Conservation (phyloP, 2,888 invertebrate species). For the Helleia helle region DNA sequence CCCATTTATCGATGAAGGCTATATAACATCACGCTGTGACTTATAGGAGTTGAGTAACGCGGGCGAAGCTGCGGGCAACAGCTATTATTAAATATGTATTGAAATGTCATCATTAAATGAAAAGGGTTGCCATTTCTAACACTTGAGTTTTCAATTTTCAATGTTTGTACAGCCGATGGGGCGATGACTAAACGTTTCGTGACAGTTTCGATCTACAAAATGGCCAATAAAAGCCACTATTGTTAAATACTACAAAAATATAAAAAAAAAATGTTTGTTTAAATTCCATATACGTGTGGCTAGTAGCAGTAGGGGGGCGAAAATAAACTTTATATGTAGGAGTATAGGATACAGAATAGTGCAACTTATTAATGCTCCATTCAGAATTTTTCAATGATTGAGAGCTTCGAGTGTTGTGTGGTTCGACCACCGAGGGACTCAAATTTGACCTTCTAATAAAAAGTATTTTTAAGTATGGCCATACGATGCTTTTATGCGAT, state of each 20-base stretch:
- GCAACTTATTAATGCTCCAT: background rate
- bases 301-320: slow-evolving; percentile 4
- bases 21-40: no score
- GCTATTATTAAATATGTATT: no score
- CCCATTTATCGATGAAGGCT: no score
- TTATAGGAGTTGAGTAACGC: no score
- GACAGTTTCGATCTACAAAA: slow-evolving; percentile 60
- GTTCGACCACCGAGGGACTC: slow-evolving; percentile 4
- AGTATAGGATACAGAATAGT: background rate
- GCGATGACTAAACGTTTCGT: slow-evolving; percentile 52
- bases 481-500: slow-evolving; percentile 1
- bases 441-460: background rate
- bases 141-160: slow-evolving; percentile 21
- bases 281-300: slow-evolving; percentile 26
- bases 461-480: no score
- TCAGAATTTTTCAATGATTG: slow-evolving; percentile 7
- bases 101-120: background rate
- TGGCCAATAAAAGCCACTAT: slow-evolving; percentile 59
- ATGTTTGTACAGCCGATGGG: slow-evolving; percentile 59
- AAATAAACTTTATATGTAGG: slow-evolving; percentile 19
- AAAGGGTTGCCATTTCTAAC: background rate
- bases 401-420: slow-evolving; percentile 3
- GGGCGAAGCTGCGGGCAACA: no score
- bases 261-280: slow-evolving; percentile 35
- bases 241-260: slow-evolving; percentile 48